Percentiles rank a stretch among this genome's conserved stretches.
phyloP scores from a whole-genome alignment of 2,888 invertebrate species.

The Nemotelus pantherinus region DNA sequence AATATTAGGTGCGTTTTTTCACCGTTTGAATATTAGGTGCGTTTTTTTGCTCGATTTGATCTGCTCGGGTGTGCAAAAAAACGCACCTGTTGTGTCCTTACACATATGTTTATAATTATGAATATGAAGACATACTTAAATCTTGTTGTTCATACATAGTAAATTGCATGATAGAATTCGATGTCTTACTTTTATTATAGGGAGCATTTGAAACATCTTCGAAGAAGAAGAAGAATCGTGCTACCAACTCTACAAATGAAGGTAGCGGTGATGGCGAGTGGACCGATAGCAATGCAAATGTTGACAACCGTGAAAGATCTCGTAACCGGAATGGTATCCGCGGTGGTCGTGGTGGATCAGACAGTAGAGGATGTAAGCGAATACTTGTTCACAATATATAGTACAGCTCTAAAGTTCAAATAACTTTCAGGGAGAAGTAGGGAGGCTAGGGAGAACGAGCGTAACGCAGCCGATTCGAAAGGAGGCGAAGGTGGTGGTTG shows the following conservation, averaged over 20 bases:
- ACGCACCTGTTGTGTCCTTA: no score
- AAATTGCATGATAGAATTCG: no score
- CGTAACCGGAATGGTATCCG: slow-evolving; percentile 64
- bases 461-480: slow-evolving; percentile 64
- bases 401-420: no score
- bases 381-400: not conserved
- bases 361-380: slow-evolving; percentile 68
- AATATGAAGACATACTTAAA: no score
- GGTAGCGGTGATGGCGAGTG: slow-evolving; percentile 65
- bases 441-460: slow-evolving; percentile 73
- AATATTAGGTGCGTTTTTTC: no score
- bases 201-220: slow-evolving; percentile 87
- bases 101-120: no score
- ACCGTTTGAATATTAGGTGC: no score
- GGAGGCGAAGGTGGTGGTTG: slow-evolving; percentile 63
- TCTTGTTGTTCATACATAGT: no score
- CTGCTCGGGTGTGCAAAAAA: no score
- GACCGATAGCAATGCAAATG: slow-evolving; percentile 59
- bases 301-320: slow-evolving; percentile 62
- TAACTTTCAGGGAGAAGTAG: slow-evolving; percentile 67
- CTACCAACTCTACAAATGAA: slow-evolving; percentile 69
- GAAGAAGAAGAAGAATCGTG: slow-evolving; percentile 87
- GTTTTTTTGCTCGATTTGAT: no score
- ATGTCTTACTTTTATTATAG: slow-evolving; percentile 62
- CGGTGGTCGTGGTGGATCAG: slow-evolving; percentile 65